A percentile compares a stretch with the other conserved stretches of the same genome.
Evolutionary conservation across 2,888 invertebrate species (phyloP).

Genomic region (Cremastobaeus sp.): DNA sequence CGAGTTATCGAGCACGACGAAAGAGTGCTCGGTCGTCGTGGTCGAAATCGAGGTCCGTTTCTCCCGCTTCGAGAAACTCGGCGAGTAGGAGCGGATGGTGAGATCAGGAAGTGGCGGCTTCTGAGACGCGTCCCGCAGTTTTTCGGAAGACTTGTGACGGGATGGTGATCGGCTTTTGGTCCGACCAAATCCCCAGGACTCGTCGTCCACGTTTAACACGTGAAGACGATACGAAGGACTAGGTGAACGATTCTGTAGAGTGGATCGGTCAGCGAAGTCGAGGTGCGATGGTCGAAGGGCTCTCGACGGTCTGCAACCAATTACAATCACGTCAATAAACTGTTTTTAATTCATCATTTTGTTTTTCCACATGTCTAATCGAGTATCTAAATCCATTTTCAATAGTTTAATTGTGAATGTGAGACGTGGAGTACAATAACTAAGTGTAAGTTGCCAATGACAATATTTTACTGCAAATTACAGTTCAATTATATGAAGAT

Average conservation of each 20-base stretch:
- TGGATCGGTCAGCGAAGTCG: slow-evolving; percentile 62
- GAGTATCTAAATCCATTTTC: too few species aligned
- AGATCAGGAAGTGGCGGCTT: slow-evolving; percentile 62
- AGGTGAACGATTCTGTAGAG: slow-evolving; percentile 75
- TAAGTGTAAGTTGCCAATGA: too few species aligned
- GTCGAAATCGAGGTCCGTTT: slow-evolving; percentile 26
- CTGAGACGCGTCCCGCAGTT: slow-evolving; percentile 63
- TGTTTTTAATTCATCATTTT: background rate
- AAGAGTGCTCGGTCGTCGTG: slow-evolving; percentile 44
- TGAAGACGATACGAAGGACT: slow-evolving; percentile 77
- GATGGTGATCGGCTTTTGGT: slow-evolving; percentile 63
- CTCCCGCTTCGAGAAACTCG: slow-evolving; percentile 70
- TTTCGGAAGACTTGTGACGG: slow-evolving; percentile 65
- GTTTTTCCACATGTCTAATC: too few species aligned
- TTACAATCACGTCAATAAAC: background rate
- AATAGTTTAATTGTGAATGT: too few species aligned
- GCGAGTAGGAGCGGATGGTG: slow-evolving; percentile 70
- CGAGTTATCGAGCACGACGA: slow-evolving; percentile 72
- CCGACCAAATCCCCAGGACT: slow-evolving; percentile 69
- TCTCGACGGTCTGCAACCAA: slow-evolving; percentile 63
- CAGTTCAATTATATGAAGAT: background rate
- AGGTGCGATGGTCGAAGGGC: slow-evolving; percentile 64
- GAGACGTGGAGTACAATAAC: too few species aligned
- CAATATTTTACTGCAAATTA: too few species aligned
- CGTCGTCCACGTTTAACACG: slow-evolving; percentile 76